These are phyloP conservation scores for Serrognathus titanus DNA, from an alignment of 2,888 invertebrate species.

Conservation along the genomic window DNA sequence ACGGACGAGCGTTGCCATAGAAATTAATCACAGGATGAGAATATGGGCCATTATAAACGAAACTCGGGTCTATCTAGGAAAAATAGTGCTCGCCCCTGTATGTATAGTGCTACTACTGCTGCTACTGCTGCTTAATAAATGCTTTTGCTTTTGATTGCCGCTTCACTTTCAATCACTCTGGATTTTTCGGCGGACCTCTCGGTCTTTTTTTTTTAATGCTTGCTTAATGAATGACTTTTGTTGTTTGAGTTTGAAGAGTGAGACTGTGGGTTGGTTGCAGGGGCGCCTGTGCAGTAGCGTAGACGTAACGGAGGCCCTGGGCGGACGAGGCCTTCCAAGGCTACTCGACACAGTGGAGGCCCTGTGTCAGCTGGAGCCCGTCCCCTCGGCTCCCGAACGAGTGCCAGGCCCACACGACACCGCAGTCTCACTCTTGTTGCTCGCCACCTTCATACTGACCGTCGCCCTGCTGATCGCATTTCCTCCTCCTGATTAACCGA, in stretches of 20 bases:
- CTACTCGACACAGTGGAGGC: conserved; percentile 44
- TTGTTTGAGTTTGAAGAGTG: conserved; percentile 34
- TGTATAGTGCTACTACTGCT: too few relatives aligned
- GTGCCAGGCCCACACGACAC: conserved; percentile 43
- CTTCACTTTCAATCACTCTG: neutral
- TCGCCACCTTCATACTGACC: conserved; percentile 49
- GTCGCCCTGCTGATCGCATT: conserved; percentile 50
- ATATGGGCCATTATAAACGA: too few relatives aligned
- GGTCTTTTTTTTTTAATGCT: conserved; percentile 3
- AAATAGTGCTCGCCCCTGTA: too few relatives aligned
- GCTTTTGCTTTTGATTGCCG: neutral
- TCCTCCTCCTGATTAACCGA: conserved; percentile 49
- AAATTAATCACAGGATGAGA: too few relatives aligned
- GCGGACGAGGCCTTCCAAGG: conserved; percentile 46
- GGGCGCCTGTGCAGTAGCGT: conserved; percentile 56
- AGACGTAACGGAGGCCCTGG: conserved; percentile 52
- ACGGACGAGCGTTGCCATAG: too few relatives aligned
- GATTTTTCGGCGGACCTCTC: neutral
- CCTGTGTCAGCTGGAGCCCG: conserved; percentile 36
- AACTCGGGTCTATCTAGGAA: too few relatives aligned
- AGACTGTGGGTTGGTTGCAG: conserved; percentile 57
- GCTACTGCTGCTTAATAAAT: neutral
- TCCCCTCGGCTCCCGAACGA: conserved; percentile 20
- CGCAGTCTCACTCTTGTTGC: conserved; percentile 53
- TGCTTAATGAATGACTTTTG: neutral